Base-by-base conservation (phyloP, 23 tunicate species). In the Botrylloides violaceus region DNA sequence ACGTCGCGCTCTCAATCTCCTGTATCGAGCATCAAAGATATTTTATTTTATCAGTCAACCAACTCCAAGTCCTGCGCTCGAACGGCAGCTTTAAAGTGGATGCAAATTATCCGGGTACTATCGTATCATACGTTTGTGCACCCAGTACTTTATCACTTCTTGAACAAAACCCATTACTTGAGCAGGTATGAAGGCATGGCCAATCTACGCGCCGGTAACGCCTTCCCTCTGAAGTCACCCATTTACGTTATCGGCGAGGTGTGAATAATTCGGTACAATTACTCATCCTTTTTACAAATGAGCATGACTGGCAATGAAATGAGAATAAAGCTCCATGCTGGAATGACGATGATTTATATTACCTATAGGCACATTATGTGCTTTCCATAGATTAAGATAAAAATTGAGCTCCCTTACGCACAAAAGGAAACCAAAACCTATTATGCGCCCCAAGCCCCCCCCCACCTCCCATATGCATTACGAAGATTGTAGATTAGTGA, bases 1-100 rank as follows among this genome's bases (percentile, higher is more conserved):
- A n/a, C n/a, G n/a, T n/a, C n/a, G n/a, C n/a, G n/a, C n/a, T n/a
- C n/a, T n/a, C n/a, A n/a, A n/a, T n/a, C n/a, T n/a, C n/a, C n/a
- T n/a, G n/a, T 43, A 43, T 15, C 15, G 53, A 7, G 15, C 12
- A 43, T 43, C 53, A 43, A 15, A 9, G 15, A 15, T 43, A 15
- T 43, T 43, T 43, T 43, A 15, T 43, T 43, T 43, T 43, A 43
- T 43, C 53, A 43, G 53, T 43, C 53, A 43, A 43, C 53, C 53
- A 43, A 43, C 53, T 43, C 53, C 53, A 43, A 15, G 9, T 43
- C 9, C 53, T 43, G 15, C 53, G 53, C 53, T 43, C 53, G 15
- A 43, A 43, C 53, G 53, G 53, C 53, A 43, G 15, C 53, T 43
- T 43, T 43, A 43, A 43, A 43, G 53, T 43, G 53, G 53, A 43